phyloP scores from a whole-genome alignment of 2,888 invertebrate species.

The Athetis lepigone region DNA sequence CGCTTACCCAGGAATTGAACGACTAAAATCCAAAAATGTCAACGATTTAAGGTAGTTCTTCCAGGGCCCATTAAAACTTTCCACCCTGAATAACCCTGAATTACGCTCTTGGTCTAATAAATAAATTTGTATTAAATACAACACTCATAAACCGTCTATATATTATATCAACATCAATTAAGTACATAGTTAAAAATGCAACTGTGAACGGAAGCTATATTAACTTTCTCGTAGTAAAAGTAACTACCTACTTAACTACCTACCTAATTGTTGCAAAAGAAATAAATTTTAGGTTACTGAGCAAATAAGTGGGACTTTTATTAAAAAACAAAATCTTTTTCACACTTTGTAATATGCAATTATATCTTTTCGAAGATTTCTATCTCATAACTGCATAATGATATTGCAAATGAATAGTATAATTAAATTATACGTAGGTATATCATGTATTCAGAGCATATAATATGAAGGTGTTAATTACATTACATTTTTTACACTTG shows the following conservation, averaged over 20 bases:
- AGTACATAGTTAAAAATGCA: neutral
- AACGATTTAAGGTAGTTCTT: too few species aligned
- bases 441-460: conserved; percentile 53
- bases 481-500: conserved; percentile 15
- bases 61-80: too few species aligned
- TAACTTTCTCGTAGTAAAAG: neutral
- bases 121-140: neutral
- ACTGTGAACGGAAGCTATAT: too few species aligned
- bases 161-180: neutral
- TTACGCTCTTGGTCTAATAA: neutral
- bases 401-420: conserved; percentile 44
- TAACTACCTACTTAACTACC: neutral
- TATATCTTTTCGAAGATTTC: conserved; percentile 34
- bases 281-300: conserved; percentile 1
- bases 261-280: conserved; percentile 21
- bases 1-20: too few species aligned
- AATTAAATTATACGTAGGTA: conserved; percentile 5
- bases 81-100: too few species aligned
- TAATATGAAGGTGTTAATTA: conserved; percentile 33
- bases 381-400: conserved; percentile 33
- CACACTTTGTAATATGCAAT: conserved; percentile 9
- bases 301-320: conserved; percentile 6
- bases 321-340: conserved; percentile 33
- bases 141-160: neutral
- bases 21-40: too few species aligned